These are phyloP conservation scores for Ploceus nigricollis DNA, from an alignment of 2,113 vertebrate genomes.

Conservation along the genomic window DNA sequence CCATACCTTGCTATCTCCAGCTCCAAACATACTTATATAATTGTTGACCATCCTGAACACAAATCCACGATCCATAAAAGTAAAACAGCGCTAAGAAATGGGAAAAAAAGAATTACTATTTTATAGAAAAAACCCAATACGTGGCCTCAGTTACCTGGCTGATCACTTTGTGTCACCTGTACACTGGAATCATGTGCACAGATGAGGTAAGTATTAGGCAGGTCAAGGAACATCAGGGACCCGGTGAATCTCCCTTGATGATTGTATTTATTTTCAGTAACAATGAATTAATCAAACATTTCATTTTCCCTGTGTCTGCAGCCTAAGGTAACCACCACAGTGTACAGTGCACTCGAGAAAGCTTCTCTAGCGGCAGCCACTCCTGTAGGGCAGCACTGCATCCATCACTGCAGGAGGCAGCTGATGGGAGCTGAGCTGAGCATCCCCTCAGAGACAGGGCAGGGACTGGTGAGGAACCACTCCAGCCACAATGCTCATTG, in stretches of 20 bases:
- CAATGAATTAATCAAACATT: not conserved
- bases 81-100: slow-evolving; percentile 86
- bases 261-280: not conserved
- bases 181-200: not conserved
- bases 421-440: not conserved
- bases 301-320: not conserved
- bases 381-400: not conserved
- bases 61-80: slow-evolving; percentile 95
- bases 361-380: not conserved
- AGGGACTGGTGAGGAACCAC: not conserved
- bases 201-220: not conserved
- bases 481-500: not conserved
- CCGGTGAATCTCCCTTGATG: not conserved
- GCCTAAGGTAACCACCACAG: not conserved
- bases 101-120: not conserved
- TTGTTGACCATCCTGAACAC: slow-evolving; percentile 91
- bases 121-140: not conserved
- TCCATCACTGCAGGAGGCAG: not conserved
- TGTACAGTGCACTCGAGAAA: accelerated
- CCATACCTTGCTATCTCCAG: slow-evolving; percentile 88
- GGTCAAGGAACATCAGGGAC: not conserved
- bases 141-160: not conserved
- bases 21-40: slow-evolving; percentile 91
- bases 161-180: not conserved
- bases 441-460: not conserved